Evolutionary conservation across 1,140 invertebrate species (phyloP), one percentile per base, ranked within the genome.

Genomic region (Zaprionus vittiger): DNA sequence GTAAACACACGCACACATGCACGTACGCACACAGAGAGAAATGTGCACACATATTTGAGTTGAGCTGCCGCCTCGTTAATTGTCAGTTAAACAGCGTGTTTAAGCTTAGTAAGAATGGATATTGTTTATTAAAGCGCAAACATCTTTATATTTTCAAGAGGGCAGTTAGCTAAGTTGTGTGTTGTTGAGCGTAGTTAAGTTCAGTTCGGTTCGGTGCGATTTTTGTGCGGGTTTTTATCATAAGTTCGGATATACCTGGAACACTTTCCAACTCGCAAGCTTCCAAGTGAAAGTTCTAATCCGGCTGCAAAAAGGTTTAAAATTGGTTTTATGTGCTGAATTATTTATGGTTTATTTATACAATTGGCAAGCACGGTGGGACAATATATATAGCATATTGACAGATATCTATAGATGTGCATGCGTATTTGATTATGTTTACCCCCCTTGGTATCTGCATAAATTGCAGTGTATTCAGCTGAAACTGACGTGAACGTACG

Each of bases 221-320:
- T 28, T 7, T 24, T 5, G 4, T 47, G n/a, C 22, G 26, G 15
- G 6, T 17, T 52, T 31, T 17, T 17, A 14, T 54, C 11, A 52
- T 52, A 52, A 24, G 7, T 44, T 41, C 6, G 52, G 34, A 7
- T 34, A 64, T 17, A 20, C 17, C 26, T 26, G 20, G 37, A n/a
- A 28, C 72, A 69, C 61, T 84, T 80, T 80, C 73, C 44, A 70
- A 76, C 41, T 56, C 28, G 64, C 56, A 73, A 72, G 76, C 31
- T 68, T 44, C 54, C 68, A 86, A 84, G 83, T 89, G 83, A 87
- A 87, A 87, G 83, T 87, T 87, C 83, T 87, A 89, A 84, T 87
- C 81, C 81, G 84, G 70, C 84, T 81, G 54, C 57, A 77, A 71
- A 65, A 65, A 74, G 38, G 52, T 65, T 80, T 56, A 73, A 80